Evolutionary conservation across 2,888 invertebrate genomes (phyloP), one percentile per base, ranked within the genome.

Genomic region (Thumatha senex): DNA sequence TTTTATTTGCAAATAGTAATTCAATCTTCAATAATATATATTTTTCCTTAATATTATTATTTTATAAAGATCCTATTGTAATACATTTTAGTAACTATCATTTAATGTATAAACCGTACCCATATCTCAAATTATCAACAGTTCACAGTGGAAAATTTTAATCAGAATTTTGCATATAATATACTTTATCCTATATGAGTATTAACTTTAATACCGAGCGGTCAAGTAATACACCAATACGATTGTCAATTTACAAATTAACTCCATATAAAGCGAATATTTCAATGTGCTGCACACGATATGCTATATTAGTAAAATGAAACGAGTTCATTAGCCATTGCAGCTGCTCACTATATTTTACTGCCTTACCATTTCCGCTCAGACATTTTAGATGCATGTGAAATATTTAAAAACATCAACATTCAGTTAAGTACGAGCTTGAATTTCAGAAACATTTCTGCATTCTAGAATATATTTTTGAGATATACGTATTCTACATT

Each of bases 301-400:
- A 74, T 76, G 76, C 73, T 80, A 79, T 83, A 84, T 86, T 80
- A 84, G 79, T 76, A 76, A 78, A 82, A 79, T 84, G 83, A 86
- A 87, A 76, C 77, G 82, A 72, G 80, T 86, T 86, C 86, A 86
- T 86, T 87, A 86, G 84, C 74, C 64, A 67, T 46, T 73, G 77
- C 85, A 86, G 84, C 85, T 84, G 82, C 65, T 71, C 79, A 67
- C 78, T 63, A 86, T 86, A 84, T 85, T 86, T 87, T 79, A 84
- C 79, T 67, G 66, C 76, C 67, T 66, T 76, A 81, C 80, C 80
- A 79, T 84, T 84, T 84, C 76, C 78, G 72, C 64, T 50, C 63
- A 77, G 80, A 80, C 80, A 75, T 77, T 84, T 84, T 80, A 4
- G 18, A 2, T 78, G 79, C 74, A 80, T 78, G 65, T 76, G 72